A percentile compares a stretch with the other conserved stretches of the same genome.
Evolutionary conservation across 2,113 vertebrate genomes (phyloP).

Genomic region (Carassius gibelio): DNA sequence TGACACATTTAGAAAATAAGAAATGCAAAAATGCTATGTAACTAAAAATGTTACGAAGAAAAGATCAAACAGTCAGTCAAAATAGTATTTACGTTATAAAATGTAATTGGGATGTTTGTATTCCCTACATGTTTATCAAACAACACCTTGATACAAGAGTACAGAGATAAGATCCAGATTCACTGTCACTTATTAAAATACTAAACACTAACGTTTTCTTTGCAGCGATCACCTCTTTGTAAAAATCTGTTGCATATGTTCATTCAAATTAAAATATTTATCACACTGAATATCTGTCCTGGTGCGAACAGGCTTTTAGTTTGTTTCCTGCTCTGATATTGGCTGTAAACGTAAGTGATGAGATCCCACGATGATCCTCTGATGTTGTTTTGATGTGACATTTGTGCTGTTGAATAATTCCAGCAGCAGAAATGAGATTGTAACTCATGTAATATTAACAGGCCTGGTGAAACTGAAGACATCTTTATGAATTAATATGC

Average conservation of each 20-base stretch:
- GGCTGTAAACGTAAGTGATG: background rate
- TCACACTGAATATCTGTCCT: background rate
- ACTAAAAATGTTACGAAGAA: too few species aligned
- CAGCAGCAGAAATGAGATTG: background rate
- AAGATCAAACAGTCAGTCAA: too few species aligned
- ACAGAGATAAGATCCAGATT: too few species aligned
- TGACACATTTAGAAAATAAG: too few species aligned
- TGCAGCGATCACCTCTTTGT: background rate
- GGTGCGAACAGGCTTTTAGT: background rate
- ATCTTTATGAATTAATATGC: background rate
- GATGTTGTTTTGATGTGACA: background rate
- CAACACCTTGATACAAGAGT: too few species aligned
- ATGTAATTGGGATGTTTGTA: too few species aligned
- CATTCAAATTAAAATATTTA: too few species aligned
- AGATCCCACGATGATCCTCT: background rate
- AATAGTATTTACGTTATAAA: too few species aligned
- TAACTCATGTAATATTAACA: slow-evolving; percentile 25
- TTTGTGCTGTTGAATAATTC: background rate
- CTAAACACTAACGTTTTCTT: background rate
- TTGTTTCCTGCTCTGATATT: background rate
- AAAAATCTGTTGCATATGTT: background rate
- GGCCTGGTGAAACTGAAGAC: background rate
- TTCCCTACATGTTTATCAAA: too few species aligned
- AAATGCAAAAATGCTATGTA: too few species aligned
- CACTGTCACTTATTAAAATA: too few species aligned